Base-by-base conservation (phyloP, 2,888 invertebrate genomes). In the Caenorhabditis angaria region DNA sequence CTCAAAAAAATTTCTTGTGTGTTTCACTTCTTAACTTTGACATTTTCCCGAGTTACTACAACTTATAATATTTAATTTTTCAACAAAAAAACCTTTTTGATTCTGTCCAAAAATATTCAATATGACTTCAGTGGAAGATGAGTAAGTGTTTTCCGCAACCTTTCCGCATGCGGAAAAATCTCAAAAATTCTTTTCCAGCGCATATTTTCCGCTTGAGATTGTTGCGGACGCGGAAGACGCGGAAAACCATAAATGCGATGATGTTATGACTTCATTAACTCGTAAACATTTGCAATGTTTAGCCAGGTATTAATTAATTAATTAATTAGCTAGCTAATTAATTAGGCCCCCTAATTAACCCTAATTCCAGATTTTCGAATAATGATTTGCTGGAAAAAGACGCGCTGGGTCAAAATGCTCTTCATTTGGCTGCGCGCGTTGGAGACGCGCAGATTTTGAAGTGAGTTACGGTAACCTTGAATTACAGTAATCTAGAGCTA, bases 371-470 rank as follows among this genome's bases (percentile, higher is more conserved):
- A 61, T 77, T 68, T 65, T 73, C 79, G 27, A 70, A 70, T 32
- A 66, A 63, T 24, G 70, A 75, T 22, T 65, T 82, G 22, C 57
- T 70, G 28, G 76, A 67, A 18, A 73, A 72, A 28, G 82, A 82
- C 58, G 63, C 63, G 18, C 61, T 76, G 35, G 80, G 81, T 14
- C 75, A 80, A 62, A 82, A 70, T 32, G 63, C 79, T 20, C 70
- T 82, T 29, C 82, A 82, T 66, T 61, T 79, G 41, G 80, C 81
- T 0, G 80, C 78, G n/a, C 70, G 71, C 24, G 61, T 77, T 32
- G 80, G 78, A 25, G 73, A 82, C 57, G 35, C 73, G 63, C 68
- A 71, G 41, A 65, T 71, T 64, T 66, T 77, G 24, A 80, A 80
- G 80, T 81, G 65, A 67, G 76, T 72, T 57, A 8, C 12, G 63